A percentile compares a stretch with the other conserved stretches of the same genome.
phyloP scores from a whole-genome alignment of 2,797 vertebrate species.

The Manis pentadactyla region DNA sequence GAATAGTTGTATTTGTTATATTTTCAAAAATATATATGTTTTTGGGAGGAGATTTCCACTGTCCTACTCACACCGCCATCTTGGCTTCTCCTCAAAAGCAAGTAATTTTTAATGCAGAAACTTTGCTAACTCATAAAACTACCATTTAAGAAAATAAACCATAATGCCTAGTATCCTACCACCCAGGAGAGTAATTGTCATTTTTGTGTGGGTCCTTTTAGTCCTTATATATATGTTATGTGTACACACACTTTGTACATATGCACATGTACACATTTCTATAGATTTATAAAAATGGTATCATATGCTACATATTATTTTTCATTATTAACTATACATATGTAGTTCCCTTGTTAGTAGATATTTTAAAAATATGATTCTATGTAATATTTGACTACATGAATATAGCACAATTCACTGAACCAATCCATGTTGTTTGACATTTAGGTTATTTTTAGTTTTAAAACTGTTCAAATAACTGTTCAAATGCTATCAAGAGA shows the following conservation, averaged over 20 bases:
- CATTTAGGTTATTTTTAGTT: constrained; percentile 53
- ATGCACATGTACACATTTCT: background rate
- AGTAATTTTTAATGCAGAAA: constrained; percentile 35
- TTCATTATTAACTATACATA: background rate
- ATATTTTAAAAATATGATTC: background rate
- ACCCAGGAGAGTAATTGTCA: constrained; percentile 16
- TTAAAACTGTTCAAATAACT: constrained; percentile 10
- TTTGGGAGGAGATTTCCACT: no score
- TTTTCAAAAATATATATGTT: no score
- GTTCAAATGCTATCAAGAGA: background rate
- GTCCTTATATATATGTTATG: background rate
- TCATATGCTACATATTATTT: constrained; percentile 3
- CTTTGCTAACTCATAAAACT: background rate
- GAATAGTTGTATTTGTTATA: no score
- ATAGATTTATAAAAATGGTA: constrained; percentile 1
- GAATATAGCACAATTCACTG: background rate
- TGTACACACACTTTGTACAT: background rate
- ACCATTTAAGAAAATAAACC: constrained; percentile 26
- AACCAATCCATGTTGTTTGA: constrained; percentile 8
- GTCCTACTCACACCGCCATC: no score
- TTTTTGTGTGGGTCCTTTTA: constrained; percentile 44
- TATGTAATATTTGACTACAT: constrained; percentile 16
- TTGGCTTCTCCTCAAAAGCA: no score
- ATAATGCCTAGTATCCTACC: background rate
- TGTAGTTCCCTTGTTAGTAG: background rate